Percentiles rank a stretch among this genome's conserved stretches.
These are phyloP conservation scores for Zaprionus bogoriensis DNA, from an alignment of 2,888 invertebrate species.

Conservation along the genomic window DNA sequence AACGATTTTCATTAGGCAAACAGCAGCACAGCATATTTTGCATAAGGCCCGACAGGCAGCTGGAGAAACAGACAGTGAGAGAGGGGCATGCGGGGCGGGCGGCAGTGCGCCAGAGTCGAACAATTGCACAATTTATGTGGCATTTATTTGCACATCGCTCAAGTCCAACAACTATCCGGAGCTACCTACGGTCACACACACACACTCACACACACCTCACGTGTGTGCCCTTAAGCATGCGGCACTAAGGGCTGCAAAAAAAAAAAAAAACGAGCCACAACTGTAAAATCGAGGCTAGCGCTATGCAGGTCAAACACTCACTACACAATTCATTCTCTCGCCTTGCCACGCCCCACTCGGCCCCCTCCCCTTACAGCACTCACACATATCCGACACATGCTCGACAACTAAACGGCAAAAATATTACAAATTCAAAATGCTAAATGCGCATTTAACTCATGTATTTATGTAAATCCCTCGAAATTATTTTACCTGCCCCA, in stretches of 20 bases:
- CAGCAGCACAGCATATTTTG: constrained; percentile 62
- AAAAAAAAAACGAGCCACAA: constrained; percentile 26
- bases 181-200: constrained; percentile 19
- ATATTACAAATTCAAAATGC: constrained; percentile 80
- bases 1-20: constrained; percentile 71
- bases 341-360: not conserved
- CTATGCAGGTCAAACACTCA: constrained; percentile 38
- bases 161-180: constrained; percentile 19
- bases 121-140: constrained; percentile 77
- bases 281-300: not conserved
- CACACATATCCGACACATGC: constrained; percentile 43
- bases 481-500: constrained; percentile 67
- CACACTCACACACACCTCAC: constrained; percentile 31
- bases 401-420: constrained; percentile 66
- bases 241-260: constrained; percentile 46
- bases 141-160: constrained; percentile 68
- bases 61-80: not conserved
- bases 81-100: not conserved
- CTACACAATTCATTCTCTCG: constrained; percentile 28
- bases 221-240: constrained; percentile 42
- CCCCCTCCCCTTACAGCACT: not conserved
- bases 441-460: constrained; percentile 80
- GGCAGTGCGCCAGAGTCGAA: constrained; percentile 31
- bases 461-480: constrained; percentile 80
- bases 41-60: constrained; percentile 32